Evolutionary conservation across 2,888 invertebrate species (phyloP).

Genomic region (Cataglyphis altisquamis): DNA sequence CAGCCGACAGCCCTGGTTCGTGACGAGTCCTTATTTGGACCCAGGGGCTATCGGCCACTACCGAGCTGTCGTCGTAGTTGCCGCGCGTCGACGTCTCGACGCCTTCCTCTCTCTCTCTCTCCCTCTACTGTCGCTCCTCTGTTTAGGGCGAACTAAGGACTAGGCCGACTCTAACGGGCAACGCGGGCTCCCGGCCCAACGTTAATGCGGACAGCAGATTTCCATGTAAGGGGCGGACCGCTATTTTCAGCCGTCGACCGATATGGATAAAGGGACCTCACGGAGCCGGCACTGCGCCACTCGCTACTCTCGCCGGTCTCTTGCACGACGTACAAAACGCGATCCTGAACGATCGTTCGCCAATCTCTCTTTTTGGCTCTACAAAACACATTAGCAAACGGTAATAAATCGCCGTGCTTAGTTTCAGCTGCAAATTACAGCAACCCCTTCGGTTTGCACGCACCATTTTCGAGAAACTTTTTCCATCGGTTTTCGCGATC

Average conservation of each 20-base stretch:
- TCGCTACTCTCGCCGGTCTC: slow-evolving; percentile 83
- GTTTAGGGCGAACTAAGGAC: slow-evolving; percentile 80
- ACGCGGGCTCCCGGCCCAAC: slow-evolving; percentile 63
- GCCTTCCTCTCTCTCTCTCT: slow-evolving; percentile 71
- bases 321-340: slow-evolving; percentile 78
- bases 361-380: slow-evolving; percentile 66
- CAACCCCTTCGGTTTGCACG: background rate
- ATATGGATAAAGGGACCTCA: slow-evolving; percentile 86
- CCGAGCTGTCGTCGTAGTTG: slow-evolving; percentile 21
- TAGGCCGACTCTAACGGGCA: slow-evolving; percentile 62
- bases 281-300: slow-evolving; percentile 83
- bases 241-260: slow-evolving; percentile 85
- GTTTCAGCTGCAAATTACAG: background rate
- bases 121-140: slow-evolving; percentile 63
- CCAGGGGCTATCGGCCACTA: slow-evolving; percentile 81
- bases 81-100: slow-evolving; percentile 72
- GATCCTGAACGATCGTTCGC: slow-evolving; percentile 72
- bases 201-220: slow-evolving; percentile 81
- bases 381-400: slow-evolving; percentile 61
- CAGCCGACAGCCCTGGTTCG: slow-evolving; percentile 69
- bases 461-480: background rate
- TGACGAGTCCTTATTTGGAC: slow-evolving; percentile 84
- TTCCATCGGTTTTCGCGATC: slow-evolving; percentile 27
- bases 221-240: slow-evolving; percentile 86
- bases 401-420: slow-evolving; percentile 61